Percentiles rank a stretch among this genome's conserved stretches.
phyloP scores from a whole-genome alignment of 2,797 vertebrate genomes.

The Salarias fasciatus region DNA sequence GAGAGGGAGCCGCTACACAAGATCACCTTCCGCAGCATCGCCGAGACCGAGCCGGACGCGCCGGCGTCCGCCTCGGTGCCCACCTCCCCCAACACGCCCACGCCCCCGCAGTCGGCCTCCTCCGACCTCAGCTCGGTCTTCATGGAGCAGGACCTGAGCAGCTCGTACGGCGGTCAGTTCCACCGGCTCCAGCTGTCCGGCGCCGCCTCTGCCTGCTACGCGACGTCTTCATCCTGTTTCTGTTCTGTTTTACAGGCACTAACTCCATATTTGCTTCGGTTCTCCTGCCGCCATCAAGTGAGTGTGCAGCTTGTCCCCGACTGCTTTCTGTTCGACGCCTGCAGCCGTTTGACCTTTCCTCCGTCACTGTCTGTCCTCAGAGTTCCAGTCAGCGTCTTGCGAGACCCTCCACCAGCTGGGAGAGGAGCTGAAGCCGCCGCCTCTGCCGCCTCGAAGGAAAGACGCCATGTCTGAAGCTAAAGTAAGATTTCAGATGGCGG shows the following conservation, averaged over 20 bases:
- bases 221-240: slow-evolving; percentile 3
- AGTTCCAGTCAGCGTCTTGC: slow-evolving; percentile 91
- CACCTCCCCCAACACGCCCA: slow-evolving; percentile 93
- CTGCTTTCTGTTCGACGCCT: neutral
- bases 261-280: slow-evolving; percentile 90
- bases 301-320: slow-evolving; percentile 70
- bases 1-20: slow-evolving; percentile 95
- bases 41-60: slow-evolving; percentile 89
- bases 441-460: slow-evolving; percentile 93
- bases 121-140: slow-evolving; percentile 92
- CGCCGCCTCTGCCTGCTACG: slow-evolving; percentile 1
- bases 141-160: slow-evolving; percentile 89
- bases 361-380: slow-evolving; percentile 62
- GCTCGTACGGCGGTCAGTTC: slow-evolving; percentile 79
- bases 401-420: slow-evolving; percentile 91
- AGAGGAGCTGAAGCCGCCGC: slow-evolving; percentile 92
- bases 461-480: slow-evolving; percentile 86
- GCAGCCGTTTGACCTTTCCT: neutral
- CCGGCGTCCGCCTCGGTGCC: slow-evolving; percentile 83
- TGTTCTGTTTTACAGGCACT: slow-evolving; percentile 80
- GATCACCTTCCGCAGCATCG: slow-evolving; percentile 95
- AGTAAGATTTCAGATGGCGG: too few relatives aligned
- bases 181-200: too few relatives aligned
- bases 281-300: slow-evolving; percentile 89
- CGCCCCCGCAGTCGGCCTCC: slow-evolving; percentile 91